Evolutionary conservation across 2,888 invertebrate genomes (phyloP), one percentile per base, ranked within the genome.

Genomic region (Colostygia pectinataria): DNA sequence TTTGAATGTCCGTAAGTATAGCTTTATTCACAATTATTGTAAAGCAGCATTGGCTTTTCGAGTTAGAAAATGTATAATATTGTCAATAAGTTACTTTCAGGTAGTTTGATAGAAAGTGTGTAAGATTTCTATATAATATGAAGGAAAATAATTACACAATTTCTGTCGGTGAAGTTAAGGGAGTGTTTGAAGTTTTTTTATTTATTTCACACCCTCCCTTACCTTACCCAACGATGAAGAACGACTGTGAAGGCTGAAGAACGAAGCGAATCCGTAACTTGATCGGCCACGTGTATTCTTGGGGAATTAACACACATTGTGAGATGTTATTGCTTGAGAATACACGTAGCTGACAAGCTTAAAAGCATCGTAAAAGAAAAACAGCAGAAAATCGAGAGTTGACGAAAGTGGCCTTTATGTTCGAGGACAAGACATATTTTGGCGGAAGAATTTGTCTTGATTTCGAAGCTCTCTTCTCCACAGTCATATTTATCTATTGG

Each of bases 291-390:
- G 97, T 94, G 97, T 97, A 97, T 97, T 96, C 97, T 97, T 97
- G 95, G 97, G 97, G 95, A 96, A 97, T 96, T 97, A 97, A 96
- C 97, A 97, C 96, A 95, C 93, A 93, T 93, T 93, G 89, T 84
- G 93, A 94, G 96, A 93, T 97, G 97, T 98, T 98, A 98, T 98
- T 98, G 98, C 98, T 98, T 98, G 97, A 97, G 97, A 98, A 98
- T 98, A 98, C 97, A 97, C 97, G 97, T 98, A 97, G 96, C 95
- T 96, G 94, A 95, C 94, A 93, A 94, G 95, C 92, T 76, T 71
- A 74, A 71, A 76, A 42, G 71, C 90, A 68, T 73, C 90, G 57
- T 14, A 29, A 25, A 29, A 1, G 41, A 34, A 31, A 18, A 45
- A 27, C 13, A 13, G 1, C n/a, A 6, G 41, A 39, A 47, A 10